Evolutionary conservation across 1,140 invertebrate species (phyloP), one percentile per base, ranked within the genome.

Genomic region (Lasaia peninsularis): DNA sequence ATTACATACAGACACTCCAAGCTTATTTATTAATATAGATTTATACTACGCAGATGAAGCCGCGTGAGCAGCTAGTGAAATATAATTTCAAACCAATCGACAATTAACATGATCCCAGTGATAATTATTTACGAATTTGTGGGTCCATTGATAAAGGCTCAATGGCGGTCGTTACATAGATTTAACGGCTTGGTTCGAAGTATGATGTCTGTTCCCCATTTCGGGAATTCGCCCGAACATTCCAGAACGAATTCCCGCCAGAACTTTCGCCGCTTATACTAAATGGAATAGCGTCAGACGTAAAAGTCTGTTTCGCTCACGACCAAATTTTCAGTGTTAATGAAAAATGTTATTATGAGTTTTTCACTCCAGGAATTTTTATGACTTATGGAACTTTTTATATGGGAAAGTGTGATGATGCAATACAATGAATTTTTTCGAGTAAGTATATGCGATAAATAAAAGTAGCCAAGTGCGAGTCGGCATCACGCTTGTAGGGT

Each of bases 121-220:
- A 21, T 48, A 48, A 48, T 20, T 80, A 78, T 72, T 82, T 76
- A 79, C 73, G 75, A 86, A 82, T 84, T 80, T 71, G 69, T 40
- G 35, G 37, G 12, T 48, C 40, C 31, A 55, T 37, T 44, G 35
- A 55, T 55, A 33, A 34, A 48, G 35, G 74, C 75, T 84, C 75
- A 75, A 75, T 86, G 75, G 74, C 73, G 72, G 71, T 78, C 72
- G 78, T 80, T 80, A 77, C 78, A 67, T 75, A 73, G 81, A 80
- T 83, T 84, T 82, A 85, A 87, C 74, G 78, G 83, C 81, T 85
- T 76, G 79, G 74, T 85, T 78, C 69, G 69, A 67, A 75, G 69
- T 63, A 69, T 71, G 73, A 73, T 71, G 71, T 64, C 71, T 62
- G 60, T 67, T 71, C 58, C 62, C 68, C 67, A 73, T 75, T 72